These are phyloP conservation scores for Hemibagrus guttatus DNA, from an alignment of 2,797 vertebrate genomes.

Conservation along the genomic window DNA sequence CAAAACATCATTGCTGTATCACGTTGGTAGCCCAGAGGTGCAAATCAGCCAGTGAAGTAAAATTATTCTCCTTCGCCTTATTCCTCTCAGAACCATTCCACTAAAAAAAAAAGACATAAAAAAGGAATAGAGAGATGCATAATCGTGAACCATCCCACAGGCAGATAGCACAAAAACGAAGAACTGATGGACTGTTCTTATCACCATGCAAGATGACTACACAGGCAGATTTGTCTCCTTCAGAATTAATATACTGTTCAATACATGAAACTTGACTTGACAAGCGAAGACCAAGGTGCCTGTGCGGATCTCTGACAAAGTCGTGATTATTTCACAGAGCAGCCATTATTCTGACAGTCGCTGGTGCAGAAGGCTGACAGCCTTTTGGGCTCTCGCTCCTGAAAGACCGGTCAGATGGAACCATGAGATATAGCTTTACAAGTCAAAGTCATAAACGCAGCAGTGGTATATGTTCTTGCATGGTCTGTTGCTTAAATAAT, in stretches of 20 bases:
- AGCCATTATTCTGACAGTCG: conserved; percentile 48
- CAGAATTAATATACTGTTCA: conserved; percentile 50
- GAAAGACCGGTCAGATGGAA: conserved; percentile 41
- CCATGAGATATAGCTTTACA: conserved; percentile 37
- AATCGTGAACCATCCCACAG: conserved; percentile 41
- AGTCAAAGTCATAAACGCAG: conserved; percentile 30
- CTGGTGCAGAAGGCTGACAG: conserved; percentile 38
- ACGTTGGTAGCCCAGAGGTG: conserved; percentile 30
- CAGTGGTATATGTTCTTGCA: background rate
- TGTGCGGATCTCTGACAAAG: conserved; percentile 19
- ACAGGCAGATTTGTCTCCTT: conserved; percentile 54
- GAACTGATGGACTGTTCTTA: conserved; percentile 34
- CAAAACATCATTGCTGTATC: conserved; percentile 19
- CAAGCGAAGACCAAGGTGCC: conserved; percentile 36
- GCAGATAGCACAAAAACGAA: conserved; percentile 42
- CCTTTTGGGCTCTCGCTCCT: conserved; percentile 28
- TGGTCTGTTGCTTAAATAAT: conserved; percentile 23
- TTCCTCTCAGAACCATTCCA: background rate
- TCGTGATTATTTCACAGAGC: conserved; percentile 14
- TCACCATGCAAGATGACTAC: conserved; percentile 17
- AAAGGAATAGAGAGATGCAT: conserved; percentile 8
- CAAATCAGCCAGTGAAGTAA: conserved; percentile 7
- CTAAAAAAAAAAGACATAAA: background rate
- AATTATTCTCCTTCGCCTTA: conserved; percentile 15
- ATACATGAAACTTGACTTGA: conserved; percentile 43